These are phyloP conservation scores for Crocodylus rhombifer DNA, from an alignment of 2,797 vertebrate genomes.

Conservation along the genomic window DNA sequence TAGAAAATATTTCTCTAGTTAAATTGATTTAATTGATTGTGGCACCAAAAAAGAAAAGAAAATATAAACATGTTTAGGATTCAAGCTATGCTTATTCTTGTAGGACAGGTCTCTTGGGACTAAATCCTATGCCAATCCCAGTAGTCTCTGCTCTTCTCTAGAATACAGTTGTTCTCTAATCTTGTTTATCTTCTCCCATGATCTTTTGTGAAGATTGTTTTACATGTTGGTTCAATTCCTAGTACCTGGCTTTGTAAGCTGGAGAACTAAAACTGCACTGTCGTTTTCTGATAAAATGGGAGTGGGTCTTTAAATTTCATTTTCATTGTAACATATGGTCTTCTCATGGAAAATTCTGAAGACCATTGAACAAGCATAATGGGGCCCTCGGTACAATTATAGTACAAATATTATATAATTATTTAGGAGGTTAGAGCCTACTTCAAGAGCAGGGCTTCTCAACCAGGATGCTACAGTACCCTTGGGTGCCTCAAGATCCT, in stretches of 20 bases:
- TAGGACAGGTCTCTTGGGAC: neutral
- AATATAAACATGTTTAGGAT: neutral
- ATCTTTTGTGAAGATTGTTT: neutral
- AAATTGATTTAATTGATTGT: neutral
- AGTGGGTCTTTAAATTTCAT: neutral
- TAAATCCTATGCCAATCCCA: neutral
- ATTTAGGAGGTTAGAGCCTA: neutral
- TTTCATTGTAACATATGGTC: too few relatives aligned
- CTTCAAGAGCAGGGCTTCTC: neutral
- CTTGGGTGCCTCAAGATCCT: too few relatives aligned
- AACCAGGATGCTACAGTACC: too few relatives aligned
- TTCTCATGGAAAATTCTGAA: too few relatives aligned
- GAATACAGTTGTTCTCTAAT: neutral
- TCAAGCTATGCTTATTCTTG: neutral
- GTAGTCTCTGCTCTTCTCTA: neutral
- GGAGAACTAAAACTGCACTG: neutral
- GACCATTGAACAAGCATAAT: too few relatives aligned
- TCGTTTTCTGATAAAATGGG: neutral
- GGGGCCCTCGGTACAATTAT: neutral
- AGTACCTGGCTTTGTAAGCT: neutral
- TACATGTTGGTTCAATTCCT: neutral
- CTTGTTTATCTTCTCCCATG: neutral
- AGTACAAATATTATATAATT: neutral
- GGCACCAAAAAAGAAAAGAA: neutral
- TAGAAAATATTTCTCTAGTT: neutral